Percentiles rank a stretch among this genome's conserved stretches.
Conservation (phyloP, 2,797 vertebrate genomes). For the Delichon dasypus region DNA sequence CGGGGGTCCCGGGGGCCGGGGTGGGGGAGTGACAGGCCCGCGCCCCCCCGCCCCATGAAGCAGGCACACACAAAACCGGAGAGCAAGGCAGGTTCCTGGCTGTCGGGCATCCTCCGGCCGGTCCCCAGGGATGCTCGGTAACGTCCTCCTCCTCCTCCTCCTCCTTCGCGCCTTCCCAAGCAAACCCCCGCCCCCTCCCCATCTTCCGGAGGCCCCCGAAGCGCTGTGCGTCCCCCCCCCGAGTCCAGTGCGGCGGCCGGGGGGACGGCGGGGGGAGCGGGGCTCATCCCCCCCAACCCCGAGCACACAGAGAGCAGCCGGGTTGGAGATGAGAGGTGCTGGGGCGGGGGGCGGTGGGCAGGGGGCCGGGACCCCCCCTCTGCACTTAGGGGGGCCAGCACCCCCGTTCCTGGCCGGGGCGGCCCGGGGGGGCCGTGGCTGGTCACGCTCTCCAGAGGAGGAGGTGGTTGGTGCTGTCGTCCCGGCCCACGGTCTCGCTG, state of each 20-base stretch:
- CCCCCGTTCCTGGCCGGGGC: background rate
- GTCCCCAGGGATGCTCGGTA: background rate
- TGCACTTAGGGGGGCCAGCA: background rate
- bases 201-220: background rate
- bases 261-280: background rate
- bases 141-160: background rate
- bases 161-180: background rate
- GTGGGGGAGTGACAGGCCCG: background rate
- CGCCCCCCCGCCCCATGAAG: background rate
- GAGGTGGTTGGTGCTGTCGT: conserved; percentile 98
- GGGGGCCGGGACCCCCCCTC: background rate
- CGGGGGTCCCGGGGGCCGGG: background rate
- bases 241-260: background rate
- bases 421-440: background rate
- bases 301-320: conserved; percentile 30
- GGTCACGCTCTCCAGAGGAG: conserved; percentile 93
- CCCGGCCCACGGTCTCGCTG: conserved; percentile 94
- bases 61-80: conserved; percentile 43
- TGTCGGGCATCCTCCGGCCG: background rate
- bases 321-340: conserved; percentile 35
- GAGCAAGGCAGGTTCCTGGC: conserved; percentile 31
- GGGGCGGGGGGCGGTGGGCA: background rate
- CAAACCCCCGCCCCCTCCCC: background rate
- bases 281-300: conserved; percentile 6
- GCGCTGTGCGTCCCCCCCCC: background rate